Evolutionary conservation across 2,113 vertebrate genomes (phyloP).

Genomic region (Campylomormyrus tamandua): DNA sequence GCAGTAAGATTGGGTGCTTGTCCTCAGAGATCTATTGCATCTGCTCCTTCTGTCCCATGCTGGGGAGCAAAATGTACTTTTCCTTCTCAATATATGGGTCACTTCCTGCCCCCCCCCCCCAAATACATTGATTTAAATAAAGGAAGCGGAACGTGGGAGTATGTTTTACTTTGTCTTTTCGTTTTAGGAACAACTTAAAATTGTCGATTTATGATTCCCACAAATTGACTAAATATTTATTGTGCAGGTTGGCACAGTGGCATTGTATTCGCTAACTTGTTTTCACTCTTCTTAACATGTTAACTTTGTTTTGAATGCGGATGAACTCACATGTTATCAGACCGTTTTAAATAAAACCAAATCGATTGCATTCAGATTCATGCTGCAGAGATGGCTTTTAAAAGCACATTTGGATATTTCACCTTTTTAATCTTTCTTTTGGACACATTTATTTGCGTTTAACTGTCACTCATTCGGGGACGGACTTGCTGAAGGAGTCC

Average conservation of each 20-base stretch:
- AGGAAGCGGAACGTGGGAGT: neutral
- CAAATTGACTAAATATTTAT: neutral
- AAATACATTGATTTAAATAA: neutral
- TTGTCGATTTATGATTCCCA: neutral
- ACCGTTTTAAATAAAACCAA: neutral
- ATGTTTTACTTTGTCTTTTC: neutral
- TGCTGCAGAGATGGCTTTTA: neutral
- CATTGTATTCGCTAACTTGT: neutral
- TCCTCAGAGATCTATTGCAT: neutral
- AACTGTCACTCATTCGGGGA: neutral
- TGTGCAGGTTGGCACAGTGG: neutral
- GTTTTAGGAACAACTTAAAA: neutral
- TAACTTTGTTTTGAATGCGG: neutral
- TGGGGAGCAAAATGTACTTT: neutral
- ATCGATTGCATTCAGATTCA: neutral
- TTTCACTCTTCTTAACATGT: neutral
- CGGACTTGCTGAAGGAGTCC: neutral
- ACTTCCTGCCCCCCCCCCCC: neutral
- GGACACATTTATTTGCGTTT: neutral
- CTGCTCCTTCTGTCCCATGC: neutral
- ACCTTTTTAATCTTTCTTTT: neutral
- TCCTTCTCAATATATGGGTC: neutral
- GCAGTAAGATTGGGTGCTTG: neutral
- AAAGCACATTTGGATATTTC: neutral
- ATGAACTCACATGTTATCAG: neutral